Evolutionary conservation across 2,113 vertebrate genomes (phyloP).

Genomic region (Istiophorus platypterus): DNA sequence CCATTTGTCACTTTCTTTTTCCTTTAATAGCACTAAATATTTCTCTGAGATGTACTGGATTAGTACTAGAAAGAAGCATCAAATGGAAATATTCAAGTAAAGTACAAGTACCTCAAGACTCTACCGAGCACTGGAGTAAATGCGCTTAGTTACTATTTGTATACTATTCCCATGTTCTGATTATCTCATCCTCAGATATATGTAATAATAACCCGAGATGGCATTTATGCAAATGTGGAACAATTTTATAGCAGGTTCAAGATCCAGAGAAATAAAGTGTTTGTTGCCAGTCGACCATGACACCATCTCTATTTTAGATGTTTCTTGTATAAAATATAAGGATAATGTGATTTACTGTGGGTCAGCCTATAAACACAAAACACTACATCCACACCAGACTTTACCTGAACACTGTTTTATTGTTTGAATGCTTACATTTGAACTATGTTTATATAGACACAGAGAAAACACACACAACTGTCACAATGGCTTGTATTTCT

Average conservation of each 20-base stretch:
- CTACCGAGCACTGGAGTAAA: no score
- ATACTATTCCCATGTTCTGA: no score
- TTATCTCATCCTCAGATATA: background rate
- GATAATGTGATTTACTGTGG: background rate
- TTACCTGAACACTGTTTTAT: constrained; percentile 56
- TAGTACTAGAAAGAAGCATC: no score
- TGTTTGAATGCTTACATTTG: constrained; percentile 41
- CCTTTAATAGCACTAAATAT: no score
- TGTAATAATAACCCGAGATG: background rate
- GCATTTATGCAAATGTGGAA: background rate
- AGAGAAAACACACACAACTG: constrained; percentile 3
- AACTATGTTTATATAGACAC: constrained; percentile 10
- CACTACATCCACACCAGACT: constrained; percentile 27
- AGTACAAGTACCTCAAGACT: no score
- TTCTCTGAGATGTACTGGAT: no score
- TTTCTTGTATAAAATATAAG: background rate
- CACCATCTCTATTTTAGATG: no score
- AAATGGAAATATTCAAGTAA: no score
- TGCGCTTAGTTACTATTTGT: no score
- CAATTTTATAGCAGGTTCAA: background rate
- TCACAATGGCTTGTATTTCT: constrained; percentile 3
- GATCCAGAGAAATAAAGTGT: no score
- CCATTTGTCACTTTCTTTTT: no score
- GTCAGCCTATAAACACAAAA: background rate
- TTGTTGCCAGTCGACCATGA: no score